Base-by-base conservation (phyloP, 2,797 vertebrate genomes). In the Cryptoprocta ferox region DNA sequence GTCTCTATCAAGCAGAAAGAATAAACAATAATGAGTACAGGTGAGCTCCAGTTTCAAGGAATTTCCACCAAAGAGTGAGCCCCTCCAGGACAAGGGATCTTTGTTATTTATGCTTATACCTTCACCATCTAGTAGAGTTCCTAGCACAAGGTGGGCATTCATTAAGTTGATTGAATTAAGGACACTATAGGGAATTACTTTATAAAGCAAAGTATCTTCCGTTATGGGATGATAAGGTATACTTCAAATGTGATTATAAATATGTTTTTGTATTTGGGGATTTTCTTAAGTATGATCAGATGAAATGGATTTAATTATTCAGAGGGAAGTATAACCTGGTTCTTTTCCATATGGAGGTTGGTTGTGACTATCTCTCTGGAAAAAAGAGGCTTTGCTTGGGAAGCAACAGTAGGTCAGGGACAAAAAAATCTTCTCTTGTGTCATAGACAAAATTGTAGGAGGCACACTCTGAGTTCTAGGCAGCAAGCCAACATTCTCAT, bases 281-380 rank as follows among this genome's bases (percentile, higher is more conserved):
- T 92, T 94, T 87, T 73, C 48, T 59, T 83, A 90, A 95, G 32
- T 75, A 63, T 65, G 70, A 50, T 59, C 84, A 85, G 66, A 89
- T 73, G 24, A 95, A 93, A 68, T 91, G 19, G 42, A 81, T 73
- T 84, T 92, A 68, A 80, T 85, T 79, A 86, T 16, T 90, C 59
- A 88, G 13, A 92, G 42, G 37, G 39, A 93, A 93, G 26, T 89
- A 39, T 53, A 95, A 83, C 65, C 76, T 92, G 80, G n/a, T 88
- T 81, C 39, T 94, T 91, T 95, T 86, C 83, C 59, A 63, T 68
- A 45, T 48, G 53, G 89, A 26, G 18, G 11, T 75, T 89, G 78
- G 53, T 71, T 56, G 2, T 95, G 66, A 82, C 32, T 89, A 91
- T 96, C 86, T 91, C 53, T 94, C 63, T 78, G 39, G 86, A 96